These are phyloP conservation scores for Drosophila tsacasi DNA, from an alignment of 1,140 invertebrate species.

Conservation along the genomic window DNA sequence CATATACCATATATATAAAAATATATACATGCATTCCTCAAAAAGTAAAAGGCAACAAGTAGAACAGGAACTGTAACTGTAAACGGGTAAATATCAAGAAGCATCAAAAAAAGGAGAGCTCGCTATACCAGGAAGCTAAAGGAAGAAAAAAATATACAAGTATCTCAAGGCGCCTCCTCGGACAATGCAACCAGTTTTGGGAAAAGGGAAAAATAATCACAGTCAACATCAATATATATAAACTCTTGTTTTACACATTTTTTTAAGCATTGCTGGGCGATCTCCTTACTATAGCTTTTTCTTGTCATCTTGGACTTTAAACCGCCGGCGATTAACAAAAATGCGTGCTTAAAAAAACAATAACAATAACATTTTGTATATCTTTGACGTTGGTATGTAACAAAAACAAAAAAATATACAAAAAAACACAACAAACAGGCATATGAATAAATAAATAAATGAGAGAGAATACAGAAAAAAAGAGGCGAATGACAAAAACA, in stretches of 20 bases:
- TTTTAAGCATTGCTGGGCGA: slow-evolving; percentile 3
- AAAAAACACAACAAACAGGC: slow-evolving; percentile 12
- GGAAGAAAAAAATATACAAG: slow-evolving; percentile 7
- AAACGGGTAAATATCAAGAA: slow-evolving; percentile 9
- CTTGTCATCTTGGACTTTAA: slow-evolving; percentile 39
- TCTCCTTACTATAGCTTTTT: slow-evolving; percentile 26
- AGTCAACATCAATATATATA: slow-evolving; percentile 26
- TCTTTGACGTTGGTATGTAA: slow-evolving; percentile 10
- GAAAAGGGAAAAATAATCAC: slow-evolving; percentile 34
- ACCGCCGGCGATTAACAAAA: slow-evolving; percentile 25
- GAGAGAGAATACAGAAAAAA: slow-evolving; percentile 5
- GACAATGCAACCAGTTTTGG: slow-evolving; percentile 32
- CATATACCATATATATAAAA: background rate
- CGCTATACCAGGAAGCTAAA: slow-evolving; percentile 16
- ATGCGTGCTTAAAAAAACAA: slow-evolving; percentile 26
- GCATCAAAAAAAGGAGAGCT: background rate
- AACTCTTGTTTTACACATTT: slow-evolving; percentile 11
- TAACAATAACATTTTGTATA: slow-evolving; percentile 25
- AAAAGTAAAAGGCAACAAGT: slow-evolving; percentile 38
- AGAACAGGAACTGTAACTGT: slow-evolving; percentile 39
- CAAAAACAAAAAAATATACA: too few species aligned
- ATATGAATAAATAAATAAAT: slow-evolving; percentile 44
- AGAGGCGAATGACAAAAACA: slow-evolving; percentile 62
- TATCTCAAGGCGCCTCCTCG: slow-evolving; percentile 16
- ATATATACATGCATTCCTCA: background rate